Evolutionary conservation across 2,797 vertebrate species (phyloP), one percentile per base, ranked within the genome.

Genomic region (Hybognathus amarus): DNA sequence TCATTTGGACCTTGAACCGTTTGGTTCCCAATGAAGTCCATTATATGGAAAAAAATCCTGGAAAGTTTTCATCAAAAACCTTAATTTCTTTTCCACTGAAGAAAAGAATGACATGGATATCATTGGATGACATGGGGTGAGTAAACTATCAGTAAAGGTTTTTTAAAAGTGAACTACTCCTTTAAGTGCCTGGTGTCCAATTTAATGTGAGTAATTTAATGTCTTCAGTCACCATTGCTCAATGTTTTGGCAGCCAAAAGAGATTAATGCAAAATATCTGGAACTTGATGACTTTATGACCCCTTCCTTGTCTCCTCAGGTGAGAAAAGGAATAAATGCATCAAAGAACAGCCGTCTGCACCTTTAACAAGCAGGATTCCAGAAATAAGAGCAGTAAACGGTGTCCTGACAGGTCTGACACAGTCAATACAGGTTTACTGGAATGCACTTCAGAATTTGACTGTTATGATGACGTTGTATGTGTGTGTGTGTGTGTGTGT

Each of bases 241-340:
- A 20, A 5, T 56, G 24, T 40, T 67, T 24, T 38, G 24, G 45
- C 47, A 42, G 33, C 76, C 47, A 82, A 82, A 66, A 42, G 61
- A 76, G 45, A 67, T 56, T 33, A 18, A 33, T 56, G 61, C 47
- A 30, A 54, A 67, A 76, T 71, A 75, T 54, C 63, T 85, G 61
- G 36, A 63, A 38, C 12, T 61, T 38, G 38, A n/a, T 86, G 83
- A 85, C 80, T 63, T 80, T 70, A 70, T 61, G 64, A 85, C 79
- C 79, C 68, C 5, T 38, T n/a, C 74, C 83, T 73, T 85, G 82
- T 79, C 74, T 85, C 42, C 66, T 78, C 80, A 85, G 84, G 82
- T 79, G 15, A 68, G 77, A 68, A 54, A 79, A 7, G 13, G 6
- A 30, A 77, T 45, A 30, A 27, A 63, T 30, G 6, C 24, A 59